Evolutionary conservation across 2,888 invertebrate genomes (phyloP).

Genomic region (Ophonus ardosiacus): DNA sequence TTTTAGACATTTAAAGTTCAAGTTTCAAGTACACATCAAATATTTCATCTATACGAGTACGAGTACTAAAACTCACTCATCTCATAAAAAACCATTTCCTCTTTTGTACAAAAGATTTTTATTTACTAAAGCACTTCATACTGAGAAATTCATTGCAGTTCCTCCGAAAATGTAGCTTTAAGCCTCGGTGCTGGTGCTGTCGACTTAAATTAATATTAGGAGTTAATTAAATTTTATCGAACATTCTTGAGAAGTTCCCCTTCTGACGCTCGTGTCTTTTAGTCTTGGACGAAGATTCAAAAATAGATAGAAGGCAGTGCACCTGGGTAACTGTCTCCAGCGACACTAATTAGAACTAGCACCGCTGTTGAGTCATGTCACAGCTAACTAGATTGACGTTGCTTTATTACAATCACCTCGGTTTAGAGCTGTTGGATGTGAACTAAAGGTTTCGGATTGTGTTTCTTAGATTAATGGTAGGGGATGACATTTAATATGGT

Average conservation of each 20-base stretch:
- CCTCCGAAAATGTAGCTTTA: slow-evolving; percentile 7
- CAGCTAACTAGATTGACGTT: slow-evolving; percentile 29
- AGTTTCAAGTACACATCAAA: slow-evolving; percentile 9
- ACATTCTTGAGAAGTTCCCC: slow-evolving; percentile 42
- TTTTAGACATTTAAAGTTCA: slow-evolving; percentile 3
- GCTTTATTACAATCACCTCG: slow-evolving; percentile 15
- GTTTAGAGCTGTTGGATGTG: background rate
- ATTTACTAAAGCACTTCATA: slow-evolving; percentile 12
- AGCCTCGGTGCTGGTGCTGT: slow-evolving; percentile 25
- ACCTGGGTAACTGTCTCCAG: slow-evolving; percentile 24
- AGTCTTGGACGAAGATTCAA: slow-evolving; percentile 23
- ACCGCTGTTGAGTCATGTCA: slow-evolving; percentile 12
- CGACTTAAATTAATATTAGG: slow-evolving; percentile 45
- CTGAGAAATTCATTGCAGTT: slow-evolving; percentile 2
- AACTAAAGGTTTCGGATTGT: background rate
- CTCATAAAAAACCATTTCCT: background rate
- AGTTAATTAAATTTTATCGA: slow-evolving; percentile 55
- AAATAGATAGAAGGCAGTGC: slow-evolving; percentile 44
- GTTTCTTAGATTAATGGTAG: background rate
- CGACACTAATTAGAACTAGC: slow-evolving; percentile 51
- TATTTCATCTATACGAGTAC: background rate
- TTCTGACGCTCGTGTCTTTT: background rate
- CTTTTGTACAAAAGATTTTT: background rate
- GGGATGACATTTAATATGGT: background rate
- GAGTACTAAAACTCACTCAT: background rate